phyloP scores from a whole-genome alignment of 2,113 vertebrate genomes.

The Coptodon bakossiorum region DNA sequence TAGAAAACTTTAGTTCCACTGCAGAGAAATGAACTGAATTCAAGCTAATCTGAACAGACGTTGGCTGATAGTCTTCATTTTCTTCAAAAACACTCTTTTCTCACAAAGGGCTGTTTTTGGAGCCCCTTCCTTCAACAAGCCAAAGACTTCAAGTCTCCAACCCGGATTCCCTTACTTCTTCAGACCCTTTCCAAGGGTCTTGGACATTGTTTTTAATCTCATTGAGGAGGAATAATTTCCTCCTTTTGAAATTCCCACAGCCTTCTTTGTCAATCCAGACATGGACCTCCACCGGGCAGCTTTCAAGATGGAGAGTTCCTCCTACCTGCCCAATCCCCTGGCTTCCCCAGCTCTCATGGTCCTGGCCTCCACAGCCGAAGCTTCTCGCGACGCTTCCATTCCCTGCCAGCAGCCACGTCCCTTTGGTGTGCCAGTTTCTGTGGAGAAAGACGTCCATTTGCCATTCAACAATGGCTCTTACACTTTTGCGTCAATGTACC shows the following conservation, averaged over 20 bases:
- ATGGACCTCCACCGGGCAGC: constrained; percentile 99
- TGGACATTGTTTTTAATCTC: constrained; percentile 11
- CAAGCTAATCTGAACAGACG: background rate
- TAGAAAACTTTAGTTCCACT: background rate
- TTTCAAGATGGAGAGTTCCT: constrained; percentile 99
- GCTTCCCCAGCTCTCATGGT: constrained; percentile 98
- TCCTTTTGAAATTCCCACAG: constrained; percentile 39
- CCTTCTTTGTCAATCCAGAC: constrained; percentile 1
- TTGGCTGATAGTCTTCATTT: background rate
- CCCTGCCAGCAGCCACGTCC: constrained; percentile 95
- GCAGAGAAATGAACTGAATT: constrained; percentile 19
- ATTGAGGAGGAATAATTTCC: constrained; percentile 56
- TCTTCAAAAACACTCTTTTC: background rate
- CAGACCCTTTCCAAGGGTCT: constrained; percentile 37
- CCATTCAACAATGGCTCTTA: constrained; percentile 98
- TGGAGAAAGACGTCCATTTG: constrained; percentile 97
- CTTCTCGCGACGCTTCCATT: constrained; percentile 94
- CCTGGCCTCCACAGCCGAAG: constrained; percentile 95
- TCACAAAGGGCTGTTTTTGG: background rate
- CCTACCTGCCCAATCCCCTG: constrained; percentile 96
- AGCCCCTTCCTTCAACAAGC: background rate
- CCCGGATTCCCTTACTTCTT: background rate
- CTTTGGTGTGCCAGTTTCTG: constrained; percentile 94
- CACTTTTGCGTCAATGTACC: constrained; percentile 98
- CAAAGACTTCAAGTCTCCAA: background rate